These are phyloP conservation scores for Tipula lateralis DNA, from an alignment of 2,888 invertebrate genomes.

Conservation along the genomic window DNA sequence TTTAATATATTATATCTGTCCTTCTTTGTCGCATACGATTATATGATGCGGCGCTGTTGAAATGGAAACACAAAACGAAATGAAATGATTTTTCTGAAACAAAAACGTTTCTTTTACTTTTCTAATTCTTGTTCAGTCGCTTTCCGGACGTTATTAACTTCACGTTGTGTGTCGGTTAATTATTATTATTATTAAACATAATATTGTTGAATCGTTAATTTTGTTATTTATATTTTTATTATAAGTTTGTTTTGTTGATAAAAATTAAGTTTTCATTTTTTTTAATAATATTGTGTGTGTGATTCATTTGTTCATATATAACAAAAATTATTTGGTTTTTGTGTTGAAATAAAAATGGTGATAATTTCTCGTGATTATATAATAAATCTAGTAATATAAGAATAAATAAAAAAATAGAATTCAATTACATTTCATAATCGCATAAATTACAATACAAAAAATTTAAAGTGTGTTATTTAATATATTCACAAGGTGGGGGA, in stretches of 20 bases:
- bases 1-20: background rate
- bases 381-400: background rate
- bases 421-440: background rate
- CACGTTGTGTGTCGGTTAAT: background rate
- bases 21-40: background rate
- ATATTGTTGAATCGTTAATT: background rate
- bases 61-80: background rate
- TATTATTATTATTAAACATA: background rate
- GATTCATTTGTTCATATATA: background rate
- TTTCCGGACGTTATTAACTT: background rate
- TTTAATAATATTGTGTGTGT: background rate
- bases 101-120: no score
- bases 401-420: background rate
- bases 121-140: background rate
- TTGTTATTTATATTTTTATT: background rate
- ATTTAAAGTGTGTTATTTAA: background rate
- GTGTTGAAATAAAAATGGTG: background rate
- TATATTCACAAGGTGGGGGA: background rate
- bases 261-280: background rate
- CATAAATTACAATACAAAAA: background rate
- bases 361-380: conserved; percentile 9
- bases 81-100: background rate
- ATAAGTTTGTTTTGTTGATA: background rate
- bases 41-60: background rate
- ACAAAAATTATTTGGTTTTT: background rate